Percentiles rank a stretch among this genome's conserved stretches.
Evolutionary conservation across 1,140 invertebrate genomes (phyloP).

Genomic region (Achroia grisella): DNA sequence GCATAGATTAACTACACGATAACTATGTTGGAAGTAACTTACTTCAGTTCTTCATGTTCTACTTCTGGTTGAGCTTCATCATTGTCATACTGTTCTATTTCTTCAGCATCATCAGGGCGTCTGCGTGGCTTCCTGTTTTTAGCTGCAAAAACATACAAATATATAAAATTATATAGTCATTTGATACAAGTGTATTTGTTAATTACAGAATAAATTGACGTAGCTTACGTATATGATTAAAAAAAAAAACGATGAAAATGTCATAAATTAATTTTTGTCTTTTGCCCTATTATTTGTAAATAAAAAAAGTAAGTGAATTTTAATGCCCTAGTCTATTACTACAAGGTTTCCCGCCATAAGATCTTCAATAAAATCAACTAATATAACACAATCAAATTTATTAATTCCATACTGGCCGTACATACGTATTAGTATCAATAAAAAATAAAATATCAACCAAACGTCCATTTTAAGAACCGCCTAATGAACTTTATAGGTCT

Average conservation of each 20-base stretch:
- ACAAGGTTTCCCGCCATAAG: background rate
- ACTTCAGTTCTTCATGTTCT: constrained; percentile 48
- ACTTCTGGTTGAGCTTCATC: constrained; percentile 19
- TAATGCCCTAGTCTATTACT: too few species aligned
- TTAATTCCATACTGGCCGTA: background rate
- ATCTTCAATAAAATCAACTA: background rate
- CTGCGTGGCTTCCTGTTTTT: background rate
- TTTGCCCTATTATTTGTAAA: too few species aligned
- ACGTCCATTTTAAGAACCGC: constrained; percentile 29
- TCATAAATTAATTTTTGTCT: too few species aligned
- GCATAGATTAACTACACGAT: too few species aligned
- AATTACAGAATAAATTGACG: too few species aligned
- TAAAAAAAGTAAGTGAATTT: too few species aligned
- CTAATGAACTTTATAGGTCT: constrained; percentile 30
- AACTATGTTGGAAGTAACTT: constrained; percentile 5
- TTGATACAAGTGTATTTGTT: too few species aligned
- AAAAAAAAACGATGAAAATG: too few species aligned
- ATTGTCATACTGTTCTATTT: constrained; percentile 12
- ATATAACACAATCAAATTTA: background rate
- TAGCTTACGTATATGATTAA: too few species aligned
- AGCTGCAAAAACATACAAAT: constrained; percentile 1
- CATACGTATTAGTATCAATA: background rate
- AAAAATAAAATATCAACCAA: constrained; percentile 4
- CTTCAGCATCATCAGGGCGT: constrained; percentile 25
- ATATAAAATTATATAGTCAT: too few species aligned